Percentiles rank a stretch among this genome's conserved stretches.
Conservation (phyloP, 2,113 vertebrate species). For the human (Homo sapiens) region DNA sequence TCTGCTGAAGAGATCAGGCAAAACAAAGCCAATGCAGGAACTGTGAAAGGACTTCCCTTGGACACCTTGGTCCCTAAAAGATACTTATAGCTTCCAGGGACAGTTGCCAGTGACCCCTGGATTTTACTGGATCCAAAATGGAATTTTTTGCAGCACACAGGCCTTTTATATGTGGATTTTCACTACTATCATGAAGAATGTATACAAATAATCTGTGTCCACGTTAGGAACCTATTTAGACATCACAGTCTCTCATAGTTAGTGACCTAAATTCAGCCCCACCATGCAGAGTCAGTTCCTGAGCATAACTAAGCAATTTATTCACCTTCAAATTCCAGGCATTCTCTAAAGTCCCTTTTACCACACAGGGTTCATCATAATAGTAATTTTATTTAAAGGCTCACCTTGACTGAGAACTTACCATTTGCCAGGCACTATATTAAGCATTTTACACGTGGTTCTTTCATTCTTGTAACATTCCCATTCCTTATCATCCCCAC, state of each 20-base stretch:
- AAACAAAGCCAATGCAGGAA: not conserved
- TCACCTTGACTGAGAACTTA: not conserved
- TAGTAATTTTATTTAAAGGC: not conserved
- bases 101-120: not conserved
- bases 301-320: not conserved
- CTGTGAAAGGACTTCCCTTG: not conserved
- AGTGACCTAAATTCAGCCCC: not conserved
- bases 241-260: not conserved
- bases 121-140: not conserved
- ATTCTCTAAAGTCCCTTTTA: not conserved
- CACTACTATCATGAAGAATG: not conserved
- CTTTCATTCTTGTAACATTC: not conserved
- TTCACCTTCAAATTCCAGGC: not conserved
- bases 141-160: not conserved
- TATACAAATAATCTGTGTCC: not conserved
- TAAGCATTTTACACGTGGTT: not conserved
- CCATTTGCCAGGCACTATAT: not conserved
- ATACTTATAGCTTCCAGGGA: not conserved
- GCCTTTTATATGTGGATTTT: not conserved
- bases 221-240: not conserved
- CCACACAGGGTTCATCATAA: not conserved
- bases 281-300: not conserved
- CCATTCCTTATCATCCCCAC: not conserved
- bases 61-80: not conserved
- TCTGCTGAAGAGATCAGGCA: not conserved